phyloP scores from a whole-genome alignment of 2,888 invertebrate genomes.

The Sarcophaga variegata region DNA sequence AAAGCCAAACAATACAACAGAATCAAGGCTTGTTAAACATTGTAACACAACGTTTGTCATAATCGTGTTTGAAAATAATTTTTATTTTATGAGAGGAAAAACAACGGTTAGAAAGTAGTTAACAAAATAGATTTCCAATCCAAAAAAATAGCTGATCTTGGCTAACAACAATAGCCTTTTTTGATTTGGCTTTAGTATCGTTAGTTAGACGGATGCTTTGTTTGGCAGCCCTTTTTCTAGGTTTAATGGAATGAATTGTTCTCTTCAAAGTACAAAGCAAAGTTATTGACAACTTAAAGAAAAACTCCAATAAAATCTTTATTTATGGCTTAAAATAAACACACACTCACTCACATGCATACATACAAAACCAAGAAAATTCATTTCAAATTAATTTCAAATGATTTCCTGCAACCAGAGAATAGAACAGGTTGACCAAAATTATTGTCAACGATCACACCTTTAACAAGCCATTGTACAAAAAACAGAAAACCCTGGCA shows the following conservation, averaged over 20 bases:
- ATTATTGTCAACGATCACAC: conserved; percentile 68
- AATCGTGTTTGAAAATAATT: conserved; percentile 34
- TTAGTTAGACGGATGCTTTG: not conserved
- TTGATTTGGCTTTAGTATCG: not conserved
- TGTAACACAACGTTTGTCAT: conserved; percentile 58
- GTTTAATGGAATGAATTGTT: not conserved
- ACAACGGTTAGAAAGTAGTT: conserved; percentile 38
- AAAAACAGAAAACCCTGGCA: conserved; percentile 46
- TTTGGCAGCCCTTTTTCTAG: not conserved
- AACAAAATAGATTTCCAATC: conserved; percentile 19
- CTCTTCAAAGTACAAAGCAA: conserved; percentile 49
- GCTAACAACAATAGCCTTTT: not conserved
- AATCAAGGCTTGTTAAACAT: conserved; percentile 66
- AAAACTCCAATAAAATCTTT: conserved; percentile 65
- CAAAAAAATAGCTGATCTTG: not conserved
- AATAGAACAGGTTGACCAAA: conserved; percentile 68
- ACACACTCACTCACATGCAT: not conserved
- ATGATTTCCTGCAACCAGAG: conserved; percentile 18
- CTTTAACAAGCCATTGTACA: conserved; percentile 54
- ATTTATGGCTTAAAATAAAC: conserved; percentile 56
- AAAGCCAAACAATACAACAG: conserved; percentile 40
- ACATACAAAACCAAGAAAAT: not conserved
- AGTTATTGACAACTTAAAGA: conserved; percentile 67
- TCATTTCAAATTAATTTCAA: not conserved
- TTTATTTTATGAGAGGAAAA: no score